Evolutionary conservation across 2,113 vertebrate genomes (phyloP).

Genomic region (Hyla sarda): DNA sequence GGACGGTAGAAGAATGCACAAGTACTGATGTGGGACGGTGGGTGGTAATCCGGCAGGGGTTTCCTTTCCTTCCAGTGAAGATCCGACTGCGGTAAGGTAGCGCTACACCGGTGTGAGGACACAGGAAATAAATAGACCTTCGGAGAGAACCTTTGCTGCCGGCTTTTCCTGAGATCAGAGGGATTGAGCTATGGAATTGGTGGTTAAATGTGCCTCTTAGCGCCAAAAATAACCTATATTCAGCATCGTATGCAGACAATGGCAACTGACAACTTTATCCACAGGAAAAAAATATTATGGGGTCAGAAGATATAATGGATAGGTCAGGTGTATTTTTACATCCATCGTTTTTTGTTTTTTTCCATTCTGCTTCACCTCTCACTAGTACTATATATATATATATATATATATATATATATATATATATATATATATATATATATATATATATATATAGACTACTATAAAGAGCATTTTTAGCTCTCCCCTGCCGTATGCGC

Average conservation of each 20-base stretch:
- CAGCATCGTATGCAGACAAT: not conserved
- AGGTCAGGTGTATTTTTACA: not conserved
- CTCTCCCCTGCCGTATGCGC: no score
- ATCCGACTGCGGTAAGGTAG: no score
- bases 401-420: not conserved
- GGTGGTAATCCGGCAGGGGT: no score
- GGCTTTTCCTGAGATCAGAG: slow-evolving; percentile 49
- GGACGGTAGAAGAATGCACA: no score
- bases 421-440: not conserved
- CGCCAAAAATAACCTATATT: not conserved
- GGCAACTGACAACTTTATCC: not conserved
- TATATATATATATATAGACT: not conserved
- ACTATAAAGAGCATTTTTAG: no score
- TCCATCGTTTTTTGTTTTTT: not conserved
- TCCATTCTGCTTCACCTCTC: not conserved
- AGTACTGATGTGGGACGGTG: no score
- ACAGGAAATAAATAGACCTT: slow-evolving; percentile 46
- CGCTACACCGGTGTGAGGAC: no score
- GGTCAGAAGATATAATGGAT: not conserved
- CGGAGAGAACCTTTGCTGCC: not conserved
- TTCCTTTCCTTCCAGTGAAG: no score
- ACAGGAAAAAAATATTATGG: not conserved
- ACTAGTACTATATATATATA: not conserved
- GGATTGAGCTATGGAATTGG: slow-evolving; percentile 23
- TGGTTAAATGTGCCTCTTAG: slow-evolving; percentile 26